phyloP scores from a whole-genome alignment of 2,797 vertebrate species.

The Brachyrhaphis roseni region DNA sequence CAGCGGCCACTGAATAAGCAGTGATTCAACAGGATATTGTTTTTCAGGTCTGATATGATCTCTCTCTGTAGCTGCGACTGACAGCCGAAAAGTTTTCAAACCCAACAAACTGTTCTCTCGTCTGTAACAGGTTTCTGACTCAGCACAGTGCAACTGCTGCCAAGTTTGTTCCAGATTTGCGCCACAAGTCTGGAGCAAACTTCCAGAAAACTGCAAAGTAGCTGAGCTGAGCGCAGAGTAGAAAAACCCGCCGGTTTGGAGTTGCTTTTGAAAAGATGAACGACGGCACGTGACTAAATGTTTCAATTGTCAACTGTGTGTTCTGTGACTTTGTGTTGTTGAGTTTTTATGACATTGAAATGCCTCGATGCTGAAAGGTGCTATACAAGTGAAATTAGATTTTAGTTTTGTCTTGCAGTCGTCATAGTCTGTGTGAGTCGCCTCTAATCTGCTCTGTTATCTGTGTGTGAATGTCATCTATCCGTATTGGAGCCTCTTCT shows the following conservation, averaged over 20 bases:
- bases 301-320: too few species aligned
- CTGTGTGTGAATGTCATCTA: constrained; percentile 20
- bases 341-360: too few species aligned
- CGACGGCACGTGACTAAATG: too few species aligned
- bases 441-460: constrained; percentile 13
- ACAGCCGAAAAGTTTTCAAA: background rate
- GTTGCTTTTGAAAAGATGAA: too few species aligned
- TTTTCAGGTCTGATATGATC: background rate
- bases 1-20: background rate
- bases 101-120: background rate
- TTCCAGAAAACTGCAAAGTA: too few species aligned
- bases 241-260: too few species aligned
- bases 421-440: constrained; percentile 4
- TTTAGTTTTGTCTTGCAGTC: background rate
- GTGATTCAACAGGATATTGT: background rate
- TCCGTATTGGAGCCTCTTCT: constrained; percentile 15
- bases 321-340: too few species aligned
- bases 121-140: background rate
- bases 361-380: too few species aligned
- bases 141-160: background rate
- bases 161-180: too few species aligned
- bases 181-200: too few species aligned
- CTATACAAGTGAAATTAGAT: too few species aligned
- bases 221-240: too few species aligned
- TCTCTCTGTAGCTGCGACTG: background rate